Conservation (phyloP, 2,888 invertebrate genomes). For the Digitonthophagus gazella region DNA sequence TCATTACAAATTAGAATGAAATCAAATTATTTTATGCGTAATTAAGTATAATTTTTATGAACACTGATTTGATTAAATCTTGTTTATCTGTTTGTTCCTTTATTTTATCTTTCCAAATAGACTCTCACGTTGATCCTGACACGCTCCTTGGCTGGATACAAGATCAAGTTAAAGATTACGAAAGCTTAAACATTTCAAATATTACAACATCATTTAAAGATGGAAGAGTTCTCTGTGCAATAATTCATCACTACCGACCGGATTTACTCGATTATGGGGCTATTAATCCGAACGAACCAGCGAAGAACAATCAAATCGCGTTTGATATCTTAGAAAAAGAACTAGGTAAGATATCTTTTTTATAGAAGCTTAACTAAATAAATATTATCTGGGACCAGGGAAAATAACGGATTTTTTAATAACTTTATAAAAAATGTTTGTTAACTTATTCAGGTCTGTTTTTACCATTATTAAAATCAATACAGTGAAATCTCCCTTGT, state of each 20-base stretch:
- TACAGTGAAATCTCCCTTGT: too few relatives aligned
- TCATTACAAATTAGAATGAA: too few relatives aligned
- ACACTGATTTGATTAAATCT: too few relatives aligned
- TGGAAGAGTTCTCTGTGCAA: constrained; percentile 67
- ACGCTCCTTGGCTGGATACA: constrained; percentile 77
- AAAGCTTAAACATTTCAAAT: constrained; percentile 60
- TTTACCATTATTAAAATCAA: too few relatives aligned
- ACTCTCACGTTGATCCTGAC: constrained; percentile 70
- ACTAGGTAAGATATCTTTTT: constrained; percentile 59
- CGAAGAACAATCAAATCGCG: constrained; percentile 75
- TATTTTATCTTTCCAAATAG: too few relatives aligned
- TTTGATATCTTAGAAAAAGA: constrained; percentile 84
- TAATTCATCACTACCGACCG: constrained; percentile 84
- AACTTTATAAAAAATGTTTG: too few relatives aligned
- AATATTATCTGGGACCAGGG: not conserved
- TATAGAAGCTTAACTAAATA: not conserved
- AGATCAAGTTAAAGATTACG: constrained; percentile 66
- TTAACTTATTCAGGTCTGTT: too few relatives aligned
- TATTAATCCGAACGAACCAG: constrained; percentile 62
- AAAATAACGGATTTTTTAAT: too few relatives aligned
- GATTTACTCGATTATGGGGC: constrained; percentile 78
- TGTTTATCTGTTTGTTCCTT: too few relatives aligned
- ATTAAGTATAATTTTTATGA: too few relatives aligned
- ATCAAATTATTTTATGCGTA: too few relatives aligned
- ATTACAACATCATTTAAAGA: constrained; percentile 69